Base-by-base conservation (phyloP, 1,140 invertebrate species). In the Colletes gigas region DNA sequence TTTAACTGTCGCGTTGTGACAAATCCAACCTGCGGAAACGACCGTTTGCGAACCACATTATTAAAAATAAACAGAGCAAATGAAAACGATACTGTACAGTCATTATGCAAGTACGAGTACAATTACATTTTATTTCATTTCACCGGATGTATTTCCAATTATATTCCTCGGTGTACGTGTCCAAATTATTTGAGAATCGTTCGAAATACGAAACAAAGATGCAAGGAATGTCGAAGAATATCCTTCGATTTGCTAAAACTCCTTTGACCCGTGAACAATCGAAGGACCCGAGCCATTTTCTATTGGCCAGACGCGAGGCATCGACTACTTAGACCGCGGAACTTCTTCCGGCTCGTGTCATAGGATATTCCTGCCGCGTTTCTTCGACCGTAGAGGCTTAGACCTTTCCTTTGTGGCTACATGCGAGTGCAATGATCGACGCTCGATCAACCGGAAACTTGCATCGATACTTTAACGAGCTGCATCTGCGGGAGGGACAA, bases 291-390 rank as follows among this genome's bases (percentile, higher is more conserved):
- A 74, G 21, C 6, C 8, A 21, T 57, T 78, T 74, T 68, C 15
- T 47, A 70, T 78, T 57, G 54, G 39, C 62, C 44, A 72, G 70
- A 83, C 63, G 82, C 80, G 74, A 85, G 76, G 52, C 78, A 88
- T 88, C 82, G 80, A 72, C 68, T 86, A 83, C 84, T 85, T 83
- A 88, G 54, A 78, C 77, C 82, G 80, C 83, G 88, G 87, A 90
- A 90, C 89, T 90, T 89, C 85, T 90, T 90, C 89, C 89, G 89
- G 89, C 82, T 75, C 39, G 21, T 76, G 82, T 84, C 84, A 86
- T 90, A 88, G 81, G 65, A 88, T 90, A 90, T 90, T 90, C 89
- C 66, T 63, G 76, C 62, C 83, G 80, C 81, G 89, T 89, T 88
- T 83, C 74, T 66, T 83, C 85, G 78, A 70, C 55, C 82, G 75